These are phyloP conservation scores for Brachyhypopomus gauderio DNA, from an alignment of 2,113 vertebrate species.

Conservation along the genomic window DNA sequence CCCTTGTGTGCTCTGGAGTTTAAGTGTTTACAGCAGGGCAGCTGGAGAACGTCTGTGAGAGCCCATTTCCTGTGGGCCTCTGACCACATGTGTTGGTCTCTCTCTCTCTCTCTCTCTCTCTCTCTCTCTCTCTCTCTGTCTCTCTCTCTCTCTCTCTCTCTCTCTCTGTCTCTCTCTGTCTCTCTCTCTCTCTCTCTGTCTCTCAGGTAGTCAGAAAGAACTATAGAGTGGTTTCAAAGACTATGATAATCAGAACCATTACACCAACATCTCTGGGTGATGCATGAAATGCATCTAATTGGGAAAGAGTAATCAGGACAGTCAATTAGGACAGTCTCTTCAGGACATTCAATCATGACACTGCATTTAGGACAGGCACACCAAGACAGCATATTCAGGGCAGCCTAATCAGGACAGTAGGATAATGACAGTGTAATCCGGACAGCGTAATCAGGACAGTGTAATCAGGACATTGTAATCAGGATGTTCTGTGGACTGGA, in stretches of 20 bases:
- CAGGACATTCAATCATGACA: too few relatives aligned
- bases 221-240: neutral
- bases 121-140: conserved; percentile 56
- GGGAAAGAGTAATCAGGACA: too few relatives aligned
- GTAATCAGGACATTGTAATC: too few relatives aligned
- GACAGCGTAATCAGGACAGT: too few relatives aligned
- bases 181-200: conserved; percentile 10
- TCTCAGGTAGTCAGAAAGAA: neutral
- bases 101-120: conserved; percentile 63
- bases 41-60: conserved; percentile 72
- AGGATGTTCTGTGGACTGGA: too few relatives aligned
- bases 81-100: conserved; percentile 66
- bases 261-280: neutral
- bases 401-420: too few relatives aligned
- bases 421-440: too few relatives aligned
- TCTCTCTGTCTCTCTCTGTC: neutral
- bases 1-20: conserved; percentile 33
- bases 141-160: conserved; percentile 39
- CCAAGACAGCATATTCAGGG: too few relatives aligned
- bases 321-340: too few relatives aligned
- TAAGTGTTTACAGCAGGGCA: conserved; percentile 65
- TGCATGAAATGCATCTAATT: neutral
- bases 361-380: too few relatives aligned
- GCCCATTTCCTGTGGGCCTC: conserved; percentile 65
- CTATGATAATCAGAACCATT: neutral